Evolutionary conservation across 2,888 invertebrate genomes (phyloP).

Genomic region (Galeruca laticollis): DNA sequence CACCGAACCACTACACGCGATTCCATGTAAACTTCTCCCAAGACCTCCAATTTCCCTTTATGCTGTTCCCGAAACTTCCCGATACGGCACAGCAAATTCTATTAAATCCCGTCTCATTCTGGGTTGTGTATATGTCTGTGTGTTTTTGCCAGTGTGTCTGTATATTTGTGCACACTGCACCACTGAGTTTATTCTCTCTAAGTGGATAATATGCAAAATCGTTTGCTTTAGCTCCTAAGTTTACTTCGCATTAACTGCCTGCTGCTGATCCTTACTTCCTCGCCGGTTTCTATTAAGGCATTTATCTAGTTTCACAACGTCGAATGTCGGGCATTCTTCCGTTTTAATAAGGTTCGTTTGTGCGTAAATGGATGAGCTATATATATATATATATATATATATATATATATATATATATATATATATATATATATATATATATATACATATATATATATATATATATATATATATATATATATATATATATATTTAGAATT

Average conservation of each 20-base stretch:
- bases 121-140: constrained; percentile 17
- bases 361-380: background rate
- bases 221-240: constrained; percentile 41
- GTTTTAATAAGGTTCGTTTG: background rate
- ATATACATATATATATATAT: too few relatives aligned
- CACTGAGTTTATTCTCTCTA: constrained; percentile 43
- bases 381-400: background rate
- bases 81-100: constrained; percentile 37
- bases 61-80: constrained; percentile 28
- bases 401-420: too few relatives aligned
- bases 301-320: constrained; percentile 19
- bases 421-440: too few relatives aligned
- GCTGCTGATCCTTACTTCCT: constrained; percentile 28
- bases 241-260: constrained; percentile 35
- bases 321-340: constrained; percentile 2
- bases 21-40: constrained; percentile 22
- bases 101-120: constrained; percentile 20
- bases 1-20: constrained; percentile 3
- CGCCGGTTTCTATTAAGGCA: constrained; percentile 4
- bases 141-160: constrained; percentile 28
- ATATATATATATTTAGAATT: too few relatives aligned
- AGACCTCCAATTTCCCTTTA: constrained; percentile 33
- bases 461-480: too few relatives aligned
- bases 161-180: constrained; percentile 43
- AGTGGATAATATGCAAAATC: constrained; percentile 47